Evolutionary conservation across 2,113 vertebrate species (phyloP), one percentile per base, ranked within the genome.

Genomic region (Pomatostomus ruficeps): DNA sequence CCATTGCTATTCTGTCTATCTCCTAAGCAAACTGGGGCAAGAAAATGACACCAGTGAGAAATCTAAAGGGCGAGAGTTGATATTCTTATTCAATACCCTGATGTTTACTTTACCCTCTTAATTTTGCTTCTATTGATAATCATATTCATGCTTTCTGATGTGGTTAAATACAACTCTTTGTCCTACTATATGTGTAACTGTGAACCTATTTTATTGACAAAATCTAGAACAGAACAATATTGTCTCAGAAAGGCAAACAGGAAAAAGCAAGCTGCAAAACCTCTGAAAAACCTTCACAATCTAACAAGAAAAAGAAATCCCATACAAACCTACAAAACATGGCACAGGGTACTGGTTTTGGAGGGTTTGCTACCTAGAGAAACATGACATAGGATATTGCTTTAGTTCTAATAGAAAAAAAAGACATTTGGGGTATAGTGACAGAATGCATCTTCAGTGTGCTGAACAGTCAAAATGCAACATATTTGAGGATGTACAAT

Each of bases 301-400:
- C 28, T n/a, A 57, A 55, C 5, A 85, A 14, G 7, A 24, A 81
- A 66, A 58, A 76, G 65, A 25, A 33, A 49, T 23, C 12, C 11
- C 33, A 62, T 36, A 0, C 11, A 48, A 62, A 51, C 23, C 33
- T 40, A 36, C 25, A 62, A 73, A 93, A 58, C 20, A 58, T 15
- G 13, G 13, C 48, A 61, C 2, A 11, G 24, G 1, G 16, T 35
- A 62, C 33, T 0, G 0, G 28, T 87, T 89, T 35, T 70, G 33
- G 9, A 65, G 33, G 14, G 21, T 78, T 65, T 82, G 22, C 25
- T 55, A n/a, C 23, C 10, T 11, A 51, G 5, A 61, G 14, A 76
- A 67, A 61, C n/a, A 51, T 15, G 23, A 46, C 0, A 0, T 11
- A 11, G 17, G 6, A 42, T 58, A 72, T 7, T 2, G 0, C 18